Percentiles rank a stretch among this genome's conserved stretches.
phyloP scores from a whole-genome alignment of 2,113 vertebrate genomes.

The Siniperca knerii region DNA sequence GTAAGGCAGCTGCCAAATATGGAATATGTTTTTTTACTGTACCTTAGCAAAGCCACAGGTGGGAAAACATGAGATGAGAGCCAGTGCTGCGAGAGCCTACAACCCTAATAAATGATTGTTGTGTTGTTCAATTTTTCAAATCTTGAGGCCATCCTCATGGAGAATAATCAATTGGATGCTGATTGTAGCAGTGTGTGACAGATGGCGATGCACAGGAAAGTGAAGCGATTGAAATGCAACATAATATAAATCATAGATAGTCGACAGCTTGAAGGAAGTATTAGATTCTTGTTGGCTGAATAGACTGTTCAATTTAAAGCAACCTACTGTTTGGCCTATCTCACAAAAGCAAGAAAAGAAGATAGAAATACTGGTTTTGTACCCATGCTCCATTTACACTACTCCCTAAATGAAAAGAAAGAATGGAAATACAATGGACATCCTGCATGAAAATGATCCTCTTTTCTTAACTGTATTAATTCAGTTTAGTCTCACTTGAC shows the following conservation, averaged over 20 bases:
- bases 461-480: constrained; percentile 37
- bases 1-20: constrained; percentile 46
- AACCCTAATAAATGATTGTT: background rate
- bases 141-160: constrained; percentile 29
- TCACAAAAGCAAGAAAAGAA: constrained; percentile 11
- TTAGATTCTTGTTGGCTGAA: constrained; percentile 31
- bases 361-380: constrained; percentile 24
- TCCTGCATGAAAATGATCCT: constrained; percentile 35
- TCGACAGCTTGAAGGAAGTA: constrained; percentile 26
- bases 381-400: constrained; percentile 35
- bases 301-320: constrained; percentile 33
- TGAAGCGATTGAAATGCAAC: constrained; percentile 25
- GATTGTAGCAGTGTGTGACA: constrained; percentile 4
- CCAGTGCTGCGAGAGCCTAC: constrained; percentile 16
- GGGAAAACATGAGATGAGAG: constrained; percentile 33
- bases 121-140: constrained; percentile 18
- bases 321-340: constrained; percentile 22
- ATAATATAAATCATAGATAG: constrained; percentile 17
- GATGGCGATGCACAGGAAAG: constrained; percentile 23
- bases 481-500: constrained; percentile 64
- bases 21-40: constrained; percentile 30
- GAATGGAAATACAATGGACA: constrained; percentile 21
- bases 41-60: constrained; percentile 38
- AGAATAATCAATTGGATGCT: constrained; percentile 5
- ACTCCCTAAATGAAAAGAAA: constrained; percentile 34